These are phyloP conservation scores for Polypterus bichir DNA, from an alignment of 2,113 vertebrate genomes.

Conservation along the genomic window DNA sequence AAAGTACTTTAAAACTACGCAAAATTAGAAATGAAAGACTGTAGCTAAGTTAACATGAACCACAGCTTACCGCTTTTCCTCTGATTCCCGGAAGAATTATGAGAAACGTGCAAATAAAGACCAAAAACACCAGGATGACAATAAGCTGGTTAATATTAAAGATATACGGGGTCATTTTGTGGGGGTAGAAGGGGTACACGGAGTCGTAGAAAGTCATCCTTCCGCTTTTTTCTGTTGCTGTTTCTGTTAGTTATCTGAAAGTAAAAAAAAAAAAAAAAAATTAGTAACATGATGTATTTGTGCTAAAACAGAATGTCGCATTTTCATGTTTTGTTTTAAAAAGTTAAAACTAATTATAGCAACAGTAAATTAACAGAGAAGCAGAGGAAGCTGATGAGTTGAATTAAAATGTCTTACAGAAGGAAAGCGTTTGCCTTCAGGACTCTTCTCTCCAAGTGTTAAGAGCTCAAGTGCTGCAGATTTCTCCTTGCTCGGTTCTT, in stretches of 20 bases:
- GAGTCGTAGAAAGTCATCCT: conserved; percentile 79
- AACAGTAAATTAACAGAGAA: no score
- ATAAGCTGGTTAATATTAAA: conserved; percentile 56
- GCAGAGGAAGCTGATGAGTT: no score
- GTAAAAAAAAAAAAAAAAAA: not conserved
- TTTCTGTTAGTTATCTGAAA: not conserved
- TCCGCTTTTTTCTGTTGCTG: conserved; percentile 7
- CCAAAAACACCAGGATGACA: conserved; percentile 69
- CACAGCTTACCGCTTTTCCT: conserved; percentile 62
- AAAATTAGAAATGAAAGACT: not conserved
- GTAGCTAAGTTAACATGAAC: not conserved
- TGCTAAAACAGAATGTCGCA: no score
- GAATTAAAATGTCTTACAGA: no score
- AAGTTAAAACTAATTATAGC: no score
- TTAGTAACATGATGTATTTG: no score
- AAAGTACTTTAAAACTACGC: no score
- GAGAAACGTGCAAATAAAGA: conserved; percentile 56
- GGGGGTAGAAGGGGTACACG: conserved; percentile 72
- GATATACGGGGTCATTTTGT: conserved; percentile 50
- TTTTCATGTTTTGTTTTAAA: no score
- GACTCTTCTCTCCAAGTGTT: no score
- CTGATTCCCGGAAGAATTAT: conserved; percentile 84
- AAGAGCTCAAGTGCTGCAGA: no score
- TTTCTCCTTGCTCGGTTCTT: no score
- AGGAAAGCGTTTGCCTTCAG: no score